Percentiles rank a stretch among this genome's conserved stretches.
Evolutionary conservation across 2,113 vertebrate genomes (phyloP).

Genomic region (Polypterus senegalus): DNA sequence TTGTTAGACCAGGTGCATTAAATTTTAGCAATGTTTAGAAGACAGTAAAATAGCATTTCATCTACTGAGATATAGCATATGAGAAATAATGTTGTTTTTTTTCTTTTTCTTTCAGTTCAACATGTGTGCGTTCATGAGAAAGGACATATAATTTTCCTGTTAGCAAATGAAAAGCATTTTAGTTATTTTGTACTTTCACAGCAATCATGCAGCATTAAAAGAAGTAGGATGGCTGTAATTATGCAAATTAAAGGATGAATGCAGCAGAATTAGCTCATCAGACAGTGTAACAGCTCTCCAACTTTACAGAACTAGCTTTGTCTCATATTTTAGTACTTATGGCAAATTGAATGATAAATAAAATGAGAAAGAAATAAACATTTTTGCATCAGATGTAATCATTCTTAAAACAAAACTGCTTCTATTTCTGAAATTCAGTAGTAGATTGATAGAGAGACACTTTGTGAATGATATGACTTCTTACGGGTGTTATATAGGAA

Average conservation of each 20-base stretch:
- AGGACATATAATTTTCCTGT: conserved; percentile 51
- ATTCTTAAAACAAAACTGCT: no score
- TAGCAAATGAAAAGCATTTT: conserved; percentile 43
- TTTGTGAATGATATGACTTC: no score
- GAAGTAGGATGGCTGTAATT: conserved; percentile 52
- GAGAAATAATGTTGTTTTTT: no score
- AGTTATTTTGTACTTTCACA: conserved; percentile 47
- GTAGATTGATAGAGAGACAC: no score
- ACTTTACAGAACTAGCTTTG: conserved; percentile 55
- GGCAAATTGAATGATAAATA: no score
- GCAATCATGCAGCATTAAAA: conserved; percentile 59
- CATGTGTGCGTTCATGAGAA: conserved; percentile 5
- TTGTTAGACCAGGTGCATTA: not conserved
- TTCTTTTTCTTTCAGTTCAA: no score
- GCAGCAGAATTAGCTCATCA: conserved; percentile 61
- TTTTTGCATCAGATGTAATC: no score
- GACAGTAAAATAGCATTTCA: conserved; percentile 12
- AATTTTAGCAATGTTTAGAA: not conserved
- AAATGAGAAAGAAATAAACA: no score
- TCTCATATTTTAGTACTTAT: conserved; percentile 25
- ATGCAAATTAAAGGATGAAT: conserved; percentile 62
- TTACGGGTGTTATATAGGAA: no score
- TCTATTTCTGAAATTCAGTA: no score
- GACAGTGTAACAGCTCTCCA: conserved; percentile 56
- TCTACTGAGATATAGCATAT: not conserved